phyloP scores from a whole-genome alignment of 2,797 vertebrate genomes.

The Phrynocephalus guinanensis region DNA sequence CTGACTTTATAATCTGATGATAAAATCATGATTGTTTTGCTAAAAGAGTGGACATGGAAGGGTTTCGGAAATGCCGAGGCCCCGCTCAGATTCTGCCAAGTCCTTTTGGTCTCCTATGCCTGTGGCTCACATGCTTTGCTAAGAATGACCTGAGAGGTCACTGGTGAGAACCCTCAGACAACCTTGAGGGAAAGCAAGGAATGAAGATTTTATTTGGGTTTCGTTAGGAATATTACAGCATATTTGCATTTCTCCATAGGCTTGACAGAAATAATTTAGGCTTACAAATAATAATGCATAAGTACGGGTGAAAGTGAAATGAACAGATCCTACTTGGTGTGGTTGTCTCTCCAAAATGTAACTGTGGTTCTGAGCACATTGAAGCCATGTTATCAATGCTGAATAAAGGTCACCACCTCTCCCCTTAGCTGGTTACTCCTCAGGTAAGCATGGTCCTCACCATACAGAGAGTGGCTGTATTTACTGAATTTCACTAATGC shows the following conservation, averaged over 20 bases:
- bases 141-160: not conserved
- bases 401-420: not conserved
- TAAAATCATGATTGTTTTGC: not conserved
- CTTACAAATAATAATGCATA: no score
- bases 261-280: no score
- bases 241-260: no score
- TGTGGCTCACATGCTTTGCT: no score
- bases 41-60: not conserved
- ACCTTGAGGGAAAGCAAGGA: not conserved
- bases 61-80: not conserved
- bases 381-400: no score
- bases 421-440: not conserved
- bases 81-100: not conserved
- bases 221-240: no score
- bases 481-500: not conserved
- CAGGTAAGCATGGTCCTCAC: not conserved
- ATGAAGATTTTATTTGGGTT: no score
- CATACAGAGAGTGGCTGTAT: not conserved
- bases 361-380: no score
- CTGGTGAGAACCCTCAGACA: not conserved
- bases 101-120: not conserved
- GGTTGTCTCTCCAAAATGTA: no score
- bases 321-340: no score
- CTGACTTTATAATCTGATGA: not conserved
- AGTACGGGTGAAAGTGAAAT: no score